Evolutionary conservation across 2,888 invertebrate species (phyloP).

Genomic region (Leptopilina drosophilae): DNA sequence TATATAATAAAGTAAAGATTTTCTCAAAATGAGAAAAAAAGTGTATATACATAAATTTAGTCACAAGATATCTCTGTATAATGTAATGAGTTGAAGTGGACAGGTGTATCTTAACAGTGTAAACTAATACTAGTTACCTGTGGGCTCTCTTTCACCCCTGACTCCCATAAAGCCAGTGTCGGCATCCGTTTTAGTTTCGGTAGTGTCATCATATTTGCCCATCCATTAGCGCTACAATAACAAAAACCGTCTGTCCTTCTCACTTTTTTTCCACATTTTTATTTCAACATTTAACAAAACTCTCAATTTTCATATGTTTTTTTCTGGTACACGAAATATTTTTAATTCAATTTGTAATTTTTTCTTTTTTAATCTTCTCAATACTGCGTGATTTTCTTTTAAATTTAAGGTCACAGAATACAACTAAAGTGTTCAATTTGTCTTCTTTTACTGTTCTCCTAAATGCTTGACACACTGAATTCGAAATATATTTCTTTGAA

Average conservation of each 20-base stretch:
- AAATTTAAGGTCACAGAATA: no score
- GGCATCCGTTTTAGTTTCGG: slow-evolving; percentile 58
- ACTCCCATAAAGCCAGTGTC: slow-evolving; percentile 21
- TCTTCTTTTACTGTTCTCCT: no score
- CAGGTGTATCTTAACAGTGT: slow-evolving; percentile 39
- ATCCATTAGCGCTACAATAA: slow-evolving; percentile 74
- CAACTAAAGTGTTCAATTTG: no score
- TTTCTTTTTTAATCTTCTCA: not conserved
- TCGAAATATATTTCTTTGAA: no score
- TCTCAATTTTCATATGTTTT: not conserved
- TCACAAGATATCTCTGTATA: slow-evolving; percentile 30
- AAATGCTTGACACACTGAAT: no score
- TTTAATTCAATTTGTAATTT: not conserved
- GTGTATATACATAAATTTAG: not conserved
- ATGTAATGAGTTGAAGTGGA: slow-evolving; percentile 41
- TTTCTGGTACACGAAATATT: not conserved
- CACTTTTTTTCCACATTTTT: slow-evolving; percentile 35
- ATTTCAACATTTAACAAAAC: not conserved
- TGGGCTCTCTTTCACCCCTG: slow-evolving; percentile 19
- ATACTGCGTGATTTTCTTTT: not conserved
- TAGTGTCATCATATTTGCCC: slow-evolving; percentile 68
- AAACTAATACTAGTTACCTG: slow-evolving; percentile 38
- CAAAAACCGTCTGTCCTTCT: slow-evolving; percentile 56
- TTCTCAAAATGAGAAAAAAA: no score
- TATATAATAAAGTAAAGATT: no score